phyloP scores from a whole-genome alignment of 2,797 vertebrate species.

The Enteromius paludinosus region DNA sequence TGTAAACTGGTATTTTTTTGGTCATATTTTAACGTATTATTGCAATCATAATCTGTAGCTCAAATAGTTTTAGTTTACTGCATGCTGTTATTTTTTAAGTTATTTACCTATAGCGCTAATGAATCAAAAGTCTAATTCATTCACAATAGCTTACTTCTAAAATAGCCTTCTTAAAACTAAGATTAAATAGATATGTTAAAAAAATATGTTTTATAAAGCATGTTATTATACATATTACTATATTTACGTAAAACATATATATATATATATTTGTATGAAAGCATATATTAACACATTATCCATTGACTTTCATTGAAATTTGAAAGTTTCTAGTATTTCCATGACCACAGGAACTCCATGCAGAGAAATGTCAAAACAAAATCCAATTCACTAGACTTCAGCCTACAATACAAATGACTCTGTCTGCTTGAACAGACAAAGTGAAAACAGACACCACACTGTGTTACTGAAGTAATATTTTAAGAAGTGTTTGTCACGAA shows the following conservation, averaged over 20 bases:
- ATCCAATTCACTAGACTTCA: neutral
- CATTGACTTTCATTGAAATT: neutral
- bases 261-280: neutral
- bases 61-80: neutral
- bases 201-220: neutral
- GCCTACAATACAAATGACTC: conserved; percentile 11
- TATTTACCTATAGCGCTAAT: conserved; percentile 6
- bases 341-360: neutral
- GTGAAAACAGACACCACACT: neutral
- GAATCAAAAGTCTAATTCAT: neutral
- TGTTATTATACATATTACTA: too few relatives aligned
- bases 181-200: neutral
- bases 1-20: neutral
- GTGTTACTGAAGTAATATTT: conserved; percentile 12
- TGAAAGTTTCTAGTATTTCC: neutral
- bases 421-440: neutral
- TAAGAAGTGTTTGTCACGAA: conserved; percentile 30
- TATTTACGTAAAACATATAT: neutral
- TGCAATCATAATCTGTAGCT: neutral
- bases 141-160: neutral
- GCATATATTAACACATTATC: neutral
- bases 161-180: neutral
- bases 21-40: neutral
- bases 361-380: neutral
- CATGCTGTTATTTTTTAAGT: neutral